Conservation (phyloP, 1,140 invertebrate species). For the Tyrophagus putrescentiae region DNA sequence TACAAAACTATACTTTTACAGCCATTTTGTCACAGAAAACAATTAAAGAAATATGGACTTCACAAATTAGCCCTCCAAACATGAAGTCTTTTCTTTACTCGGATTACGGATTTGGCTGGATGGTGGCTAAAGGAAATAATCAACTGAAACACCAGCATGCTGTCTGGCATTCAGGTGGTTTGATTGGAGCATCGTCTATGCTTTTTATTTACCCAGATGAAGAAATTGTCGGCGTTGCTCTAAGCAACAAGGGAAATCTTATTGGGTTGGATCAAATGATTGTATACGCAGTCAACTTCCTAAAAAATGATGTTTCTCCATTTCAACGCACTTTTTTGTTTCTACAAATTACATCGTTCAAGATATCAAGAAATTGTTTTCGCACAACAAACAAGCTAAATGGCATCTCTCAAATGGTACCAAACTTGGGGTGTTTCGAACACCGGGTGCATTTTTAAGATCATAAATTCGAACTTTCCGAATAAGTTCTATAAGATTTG, state of each 20-base stretch:
- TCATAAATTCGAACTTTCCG: no score
- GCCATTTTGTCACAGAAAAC: not conserved
- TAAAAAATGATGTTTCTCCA: no score
- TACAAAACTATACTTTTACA: not conserved
- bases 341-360: no score
- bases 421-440: no score
- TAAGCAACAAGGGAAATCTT: not conserved
- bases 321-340: no score
- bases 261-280: not conserved
- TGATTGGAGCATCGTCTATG: not conserved
- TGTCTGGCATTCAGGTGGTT: not conserved
- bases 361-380: no score
- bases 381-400: no score
- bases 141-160: not conserved
- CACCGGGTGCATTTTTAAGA: no score
- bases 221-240: not conserved
- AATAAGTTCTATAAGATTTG: no score
- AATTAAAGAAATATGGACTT: not conserved
- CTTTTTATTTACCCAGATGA: not conserved
- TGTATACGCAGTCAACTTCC: not conserved
- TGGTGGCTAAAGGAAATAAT: not conserved
- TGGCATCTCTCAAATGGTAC: no score
- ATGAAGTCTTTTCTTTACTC: not conserved
- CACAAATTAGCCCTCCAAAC: not conserved
- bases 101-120: not conserved